phyloP scores from a whole-genome alignment of 2,113 vertebrate genomes.

The Chaetodon trifascialis region DNA sequence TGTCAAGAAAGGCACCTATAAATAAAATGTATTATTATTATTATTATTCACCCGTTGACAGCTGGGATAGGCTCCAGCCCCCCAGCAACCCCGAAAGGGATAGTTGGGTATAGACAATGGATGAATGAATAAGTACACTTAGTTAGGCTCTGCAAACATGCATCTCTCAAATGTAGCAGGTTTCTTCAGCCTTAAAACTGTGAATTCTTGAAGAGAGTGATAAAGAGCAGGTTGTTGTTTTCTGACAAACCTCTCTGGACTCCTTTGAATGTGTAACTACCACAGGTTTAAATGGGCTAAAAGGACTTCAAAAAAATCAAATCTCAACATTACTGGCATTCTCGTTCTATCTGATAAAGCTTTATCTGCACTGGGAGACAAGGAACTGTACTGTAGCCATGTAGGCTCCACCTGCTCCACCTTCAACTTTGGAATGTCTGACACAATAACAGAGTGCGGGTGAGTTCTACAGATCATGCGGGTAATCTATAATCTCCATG shows the following conservation, averaged over 20 bases:
- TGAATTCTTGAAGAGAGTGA: neutral
- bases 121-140: no score
- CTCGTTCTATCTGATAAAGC: constrained; percentile 56
- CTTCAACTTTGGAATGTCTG: constrained; percentile 63
- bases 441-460: constrained; percentile 57
- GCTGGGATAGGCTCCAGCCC: no score
- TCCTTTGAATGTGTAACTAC: neutral
- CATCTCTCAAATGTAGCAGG: neutral
- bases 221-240: neutral
- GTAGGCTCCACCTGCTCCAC: constrained; percentile 45
- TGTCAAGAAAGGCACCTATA: no score
- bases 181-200: neutral
- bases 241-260: neutral
- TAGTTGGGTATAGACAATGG: no score
- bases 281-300: neutral
- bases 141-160: neutral
- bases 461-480: constrained; percentile 31
- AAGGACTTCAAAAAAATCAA: constrained; percentile 4
- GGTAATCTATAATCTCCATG: constrained; percentile 49
- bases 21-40: no score
- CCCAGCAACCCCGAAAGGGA: no score
- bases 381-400: constrained; percentile 9
- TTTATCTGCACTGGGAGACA: constrained; percentile 35
- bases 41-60: no score
- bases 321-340: constrained; percentile 55